Percentiles rank a stretch among this genome's conserved stretches.
Conservation (phyloP, 2,888 invertebrate genomes). For the Thymelicus sylvestris region DNA sequence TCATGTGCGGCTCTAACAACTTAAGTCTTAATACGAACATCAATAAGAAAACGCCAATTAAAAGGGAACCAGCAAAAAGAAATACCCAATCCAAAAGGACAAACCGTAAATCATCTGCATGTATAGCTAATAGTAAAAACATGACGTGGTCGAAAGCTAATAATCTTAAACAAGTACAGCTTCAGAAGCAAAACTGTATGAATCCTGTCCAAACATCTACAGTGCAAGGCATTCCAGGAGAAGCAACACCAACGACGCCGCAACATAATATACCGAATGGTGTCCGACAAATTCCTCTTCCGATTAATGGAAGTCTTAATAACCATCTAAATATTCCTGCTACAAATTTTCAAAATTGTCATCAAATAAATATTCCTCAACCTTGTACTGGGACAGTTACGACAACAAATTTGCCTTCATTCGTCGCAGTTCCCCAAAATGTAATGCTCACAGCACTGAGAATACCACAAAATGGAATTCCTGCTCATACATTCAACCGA, state of each 20-base stretch:
- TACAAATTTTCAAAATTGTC: slow-evolving; percentile 74
- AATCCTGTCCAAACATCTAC: slow-evolving; percentile 56
- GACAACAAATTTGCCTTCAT: slow-evolving; percentile 73
- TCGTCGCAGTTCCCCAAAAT: slow-evolving; percentile 80
- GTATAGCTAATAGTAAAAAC: slow-evolving; percentile 79
- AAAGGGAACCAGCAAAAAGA: slow-evolving; percentile 67
- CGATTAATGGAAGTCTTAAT: slow-evolving; percentile 67
- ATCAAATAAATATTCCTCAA: slow-evolving; percentile 74
- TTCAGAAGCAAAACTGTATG: slow-evolving; percentile 74
- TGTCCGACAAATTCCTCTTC: slow-evolving; percentile 72
- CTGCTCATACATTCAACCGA: slow-evolving; percentile 69
- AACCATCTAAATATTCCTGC: slow-evolving; percentile 72
- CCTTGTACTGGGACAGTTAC: slow-evolving; percentile 71
- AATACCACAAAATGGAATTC: slow-evolving; percentile 80
- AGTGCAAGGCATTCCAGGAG: slow-evolving; percentile 56
- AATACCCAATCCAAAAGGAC: slow-evolving; percentile 64
- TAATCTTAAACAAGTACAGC: slow-evolving; percentile 75
- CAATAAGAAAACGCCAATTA: slow-evolving; percentile 58
- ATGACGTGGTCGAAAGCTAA: slow-evolving; percentile 80
- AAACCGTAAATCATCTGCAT: slow-evolving; percentile 77
- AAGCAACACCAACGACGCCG: slow-evolving; percentile 70
- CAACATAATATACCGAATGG: slow-evolving; percentile 75
- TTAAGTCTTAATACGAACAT: slow-evolving; percentile 62
- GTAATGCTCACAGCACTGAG: slow-evolving; percentile 84
- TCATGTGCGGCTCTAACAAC: slow-evolving; percentile 78